Conservation (phyloP, 2,888 invertebrate genomes). For the Alsophila aescularia region DNA sequence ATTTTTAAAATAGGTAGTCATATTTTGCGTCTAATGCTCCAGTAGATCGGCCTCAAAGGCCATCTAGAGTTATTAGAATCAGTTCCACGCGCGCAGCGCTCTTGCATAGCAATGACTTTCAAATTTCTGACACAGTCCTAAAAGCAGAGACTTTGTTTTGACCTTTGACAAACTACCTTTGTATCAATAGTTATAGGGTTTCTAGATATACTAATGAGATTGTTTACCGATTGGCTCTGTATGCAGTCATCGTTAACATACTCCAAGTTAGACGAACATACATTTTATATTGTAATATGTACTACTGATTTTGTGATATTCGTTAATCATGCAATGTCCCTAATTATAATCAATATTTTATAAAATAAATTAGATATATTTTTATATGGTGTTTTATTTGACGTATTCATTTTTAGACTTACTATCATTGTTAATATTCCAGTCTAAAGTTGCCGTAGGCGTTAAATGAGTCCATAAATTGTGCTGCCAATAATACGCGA, state of each 20-base stretch:
- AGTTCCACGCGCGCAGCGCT: too few relatives aligned
- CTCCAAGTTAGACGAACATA: conserved; percentile 24
- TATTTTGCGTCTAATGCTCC: too few relatives aligned
- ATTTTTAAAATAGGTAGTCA: too few relatives aligned
- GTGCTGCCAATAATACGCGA: too few relatives aligned
- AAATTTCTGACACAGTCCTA: background rate
- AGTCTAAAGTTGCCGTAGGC: too few relatives aligned
- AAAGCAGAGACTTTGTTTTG: conserved; percentile 39
- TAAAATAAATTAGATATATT: conserved; percentile 64
- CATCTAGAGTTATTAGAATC: too few relatives aligned
- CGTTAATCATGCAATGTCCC: conserved; percentile 66
- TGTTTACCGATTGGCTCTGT: conserved; percentile 11
- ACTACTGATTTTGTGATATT: conserved; percentile 60
- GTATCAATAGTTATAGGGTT: conserved; percentile 14
- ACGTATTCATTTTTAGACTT: too few relatives aligned
- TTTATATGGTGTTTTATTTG: conserved; percentile 31
- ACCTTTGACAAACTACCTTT: conserved; percentile 7
- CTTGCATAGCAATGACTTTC: background rate
- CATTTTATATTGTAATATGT: conserved; percentile 39
- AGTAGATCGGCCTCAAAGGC: too few relatives aligned
- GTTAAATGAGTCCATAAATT: too few relatives aligned
- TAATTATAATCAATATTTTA: conserved; percentile 64
- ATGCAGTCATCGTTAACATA: conserved; percentile 11
- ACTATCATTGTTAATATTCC: too few relatives aligned
- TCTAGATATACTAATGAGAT: background rate